These are phyloP conservation scores for Amiota communis DNA, from an alignment of 2,888 invertebrate species.

Conservation along the genomic window DNA sequence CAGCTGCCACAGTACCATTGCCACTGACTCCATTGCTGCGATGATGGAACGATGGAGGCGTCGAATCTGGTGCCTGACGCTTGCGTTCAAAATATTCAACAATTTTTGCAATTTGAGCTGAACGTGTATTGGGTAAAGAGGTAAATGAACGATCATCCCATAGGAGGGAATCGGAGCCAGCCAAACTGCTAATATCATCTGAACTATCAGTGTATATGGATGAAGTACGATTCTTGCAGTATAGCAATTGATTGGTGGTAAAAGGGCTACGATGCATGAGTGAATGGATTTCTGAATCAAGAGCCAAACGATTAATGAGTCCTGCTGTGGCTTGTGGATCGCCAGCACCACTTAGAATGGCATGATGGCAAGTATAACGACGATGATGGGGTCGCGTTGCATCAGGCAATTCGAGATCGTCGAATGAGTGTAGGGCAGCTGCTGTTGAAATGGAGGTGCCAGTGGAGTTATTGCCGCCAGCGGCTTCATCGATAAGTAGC, in stretches of 20 bases:
- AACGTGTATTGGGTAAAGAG: constrained; percentile 75
- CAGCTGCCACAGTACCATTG: constrained; percentile 65
- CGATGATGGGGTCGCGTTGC: constrained; percentile 63
- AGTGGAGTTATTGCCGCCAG: constrained; percentile 61
- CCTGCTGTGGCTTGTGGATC: constrained; percentile 71
- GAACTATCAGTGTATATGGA: constrained; percentile 91
- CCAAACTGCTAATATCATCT: constrained; percentile 87
- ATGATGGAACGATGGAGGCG: constrained; percentile 55
- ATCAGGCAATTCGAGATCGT: constrained; percentile 75
- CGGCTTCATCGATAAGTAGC: constrained; percentile 77
- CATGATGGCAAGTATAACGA: constrained; percentile 70
- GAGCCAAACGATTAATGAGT: constrained; percentile 74
- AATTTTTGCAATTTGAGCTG: constrained; percentile 85
- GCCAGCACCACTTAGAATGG: constrained; percentile 56
- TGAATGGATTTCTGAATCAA: constrained; percentile 74
- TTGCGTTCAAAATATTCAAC: constrained; percentile 92
- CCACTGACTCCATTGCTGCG: constrained; percentile 47
- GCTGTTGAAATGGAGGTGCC: constrained; percentile 66
- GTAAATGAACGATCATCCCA: constrained; percentile 81
- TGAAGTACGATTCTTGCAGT: constrained; percentile 80
- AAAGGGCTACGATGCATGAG: constrained; percentile 73
- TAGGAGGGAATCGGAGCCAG: constrained; percentile 82
- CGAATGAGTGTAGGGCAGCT: constrained; percentile 77
- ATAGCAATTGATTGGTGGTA: constrained; percentile 75
- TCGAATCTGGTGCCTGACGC: constrained; percentile 74